A percentile compares a stretch with the other conserved stretches of the same genome.
Conservation (phyloP, 2,113 vertebrate species). For the Marmota monax region DNA sequence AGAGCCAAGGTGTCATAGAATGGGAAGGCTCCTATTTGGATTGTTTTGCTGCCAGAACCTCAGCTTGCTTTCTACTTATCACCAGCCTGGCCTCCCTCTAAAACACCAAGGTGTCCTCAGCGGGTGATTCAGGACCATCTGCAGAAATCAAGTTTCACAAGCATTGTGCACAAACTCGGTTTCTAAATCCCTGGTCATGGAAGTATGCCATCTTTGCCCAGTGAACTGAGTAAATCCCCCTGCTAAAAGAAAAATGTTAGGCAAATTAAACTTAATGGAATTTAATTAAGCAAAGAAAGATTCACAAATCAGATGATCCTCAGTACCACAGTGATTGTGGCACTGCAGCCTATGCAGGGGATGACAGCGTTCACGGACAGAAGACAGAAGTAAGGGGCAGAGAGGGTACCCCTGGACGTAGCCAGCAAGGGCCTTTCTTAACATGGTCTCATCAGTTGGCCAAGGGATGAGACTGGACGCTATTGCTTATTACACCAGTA, state of each 20-base stretch:
- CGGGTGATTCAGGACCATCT: not conserved
- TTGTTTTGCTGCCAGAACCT: not conserved
- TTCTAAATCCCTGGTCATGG: not conserved
- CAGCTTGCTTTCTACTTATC: not conserved
- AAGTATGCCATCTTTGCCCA: too few species aligned
- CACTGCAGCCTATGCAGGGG: too few species aligned
- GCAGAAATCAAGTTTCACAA: too few species aligned
- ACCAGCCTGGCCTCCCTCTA: not conserved
- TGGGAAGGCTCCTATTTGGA: not conserved
- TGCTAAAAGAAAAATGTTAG: not conserved
- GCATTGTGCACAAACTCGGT: too few species aligned
- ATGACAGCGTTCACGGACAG: not conserved
- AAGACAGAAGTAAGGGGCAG: not conserved
- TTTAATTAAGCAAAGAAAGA: not conserved
- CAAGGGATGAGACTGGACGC: not conserved
- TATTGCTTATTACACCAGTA: too few species aligned
- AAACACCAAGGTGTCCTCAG: too few species aligned
- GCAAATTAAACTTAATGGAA: not conserved
- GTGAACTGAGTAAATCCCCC: not conserved
- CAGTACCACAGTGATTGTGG: too few species aligned
- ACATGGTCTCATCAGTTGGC: not conserved
- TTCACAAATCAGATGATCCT: too few species aligned
- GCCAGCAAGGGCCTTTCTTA: too few species aligned
- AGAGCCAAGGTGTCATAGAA: too few species aligned
- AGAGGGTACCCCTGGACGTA: accelerated